A percentile compares a stretch with the other conserved stretches of the same genome.
These are phyloP conservation scores for Drosophila bocki DNA, from an alignment of 1,140 invertebrate species.

Conservation along the genomic window DNA sequence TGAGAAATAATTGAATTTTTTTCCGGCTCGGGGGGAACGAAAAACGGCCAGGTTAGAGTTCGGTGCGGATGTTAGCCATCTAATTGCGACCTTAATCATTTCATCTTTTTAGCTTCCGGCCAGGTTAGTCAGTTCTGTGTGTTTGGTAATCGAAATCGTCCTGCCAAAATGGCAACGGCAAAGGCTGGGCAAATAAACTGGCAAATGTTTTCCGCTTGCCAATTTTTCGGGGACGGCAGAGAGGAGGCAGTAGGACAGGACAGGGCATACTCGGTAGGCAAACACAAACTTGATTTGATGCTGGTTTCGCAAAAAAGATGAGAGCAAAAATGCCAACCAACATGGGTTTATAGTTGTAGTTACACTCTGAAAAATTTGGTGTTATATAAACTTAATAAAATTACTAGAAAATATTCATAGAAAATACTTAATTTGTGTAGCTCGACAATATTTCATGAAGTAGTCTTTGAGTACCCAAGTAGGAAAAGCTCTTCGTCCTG, in stretches of 20 bases:
- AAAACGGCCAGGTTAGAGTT: slow-evolving; percentile 21
- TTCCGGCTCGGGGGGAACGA: slow-evolving; percentile 1
- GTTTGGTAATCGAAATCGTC: slow-evolving; percentile 51
- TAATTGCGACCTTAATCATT: slow-evolving; percentile 77
- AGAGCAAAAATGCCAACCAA: slow-evolving; percentile 12
- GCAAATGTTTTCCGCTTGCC: slow-evolving; percentile 45
- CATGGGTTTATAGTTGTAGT: slow-evolving; percentile 5
- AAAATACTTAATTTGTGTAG: too few relatives aligned
- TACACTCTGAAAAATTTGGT: slow-evolving; percentile 21
- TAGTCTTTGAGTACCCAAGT: too few relatives aligned
- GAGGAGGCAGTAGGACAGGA: not conserved
- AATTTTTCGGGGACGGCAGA: slow-evolving; percentile 13
- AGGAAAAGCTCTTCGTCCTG: too few relatives aligned
- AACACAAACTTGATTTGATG: slow-evolving; percentile 52
- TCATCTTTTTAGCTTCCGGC: slow-evolving; percentile 70
- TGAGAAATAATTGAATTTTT: slow-evolving; percentile 54
- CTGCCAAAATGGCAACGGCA: slow-evolving; percentile 38
- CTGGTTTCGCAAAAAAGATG: slow-evolving; percentile 28
- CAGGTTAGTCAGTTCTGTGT: slow-evolving; percentile 61
- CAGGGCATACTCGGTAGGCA: slow-evolving; percentile 36
- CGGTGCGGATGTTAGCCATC: slow-evolving; percentile 34
- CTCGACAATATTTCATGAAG: too few relatives aligned
- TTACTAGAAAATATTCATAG: not conserved
- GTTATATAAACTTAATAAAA: not conserved
- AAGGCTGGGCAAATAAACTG: slow-evolving; percentile 43